Evolutionary conservation across 2,797 vertebrate species (phyloP).

Genomic region (Sardinella longiceps): DNA sequence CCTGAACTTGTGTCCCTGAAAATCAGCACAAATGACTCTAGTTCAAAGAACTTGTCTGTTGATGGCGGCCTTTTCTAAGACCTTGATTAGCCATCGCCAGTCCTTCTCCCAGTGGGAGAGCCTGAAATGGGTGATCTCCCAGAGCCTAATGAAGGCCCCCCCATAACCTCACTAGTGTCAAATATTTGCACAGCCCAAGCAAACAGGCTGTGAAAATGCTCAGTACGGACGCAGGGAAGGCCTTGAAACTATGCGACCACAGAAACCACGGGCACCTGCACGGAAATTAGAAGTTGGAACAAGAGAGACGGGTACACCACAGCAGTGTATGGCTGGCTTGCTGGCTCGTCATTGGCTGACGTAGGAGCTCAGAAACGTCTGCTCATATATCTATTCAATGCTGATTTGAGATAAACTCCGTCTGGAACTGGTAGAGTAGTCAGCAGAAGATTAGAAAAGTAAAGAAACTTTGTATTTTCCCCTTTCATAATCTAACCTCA

Average conservation of each 20-base stretch:
- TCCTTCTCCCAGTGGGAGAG: not conserved
- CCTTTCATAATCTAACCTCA: not conserved
- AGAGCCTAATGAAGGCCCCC: not conserved
- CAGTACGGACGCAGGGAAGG: not conserved
- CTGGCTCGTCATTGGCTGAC: not conserved
- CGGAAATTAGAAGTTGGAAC: not conserved
- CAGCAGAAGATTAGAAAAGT: not conserved
- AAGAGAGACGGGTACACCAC: not conserved
- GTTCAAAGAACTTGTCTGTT: not conserved
- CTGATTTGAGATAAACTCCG: not conserved
- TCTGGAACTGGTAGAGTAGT: not conserved
- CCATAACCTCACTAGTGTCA: not conserved
- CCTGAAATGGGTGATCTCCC: not conserved
- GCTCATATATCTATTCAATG: not conserved
- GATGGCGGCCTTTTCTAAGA: not conserved
- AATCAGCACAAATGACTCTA: not conserved
- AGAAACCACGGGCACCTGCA: conserved; percentile 33
- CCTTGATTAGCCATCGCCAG: not conserved
- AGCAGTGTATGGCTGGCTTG: not conserved
- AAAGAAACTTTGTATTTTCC: not conserved
- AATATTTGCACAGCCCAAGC: conserved; percentile 8
- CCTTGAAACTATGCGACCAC: conserved; percentile 7
- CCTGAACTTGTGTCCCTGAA: not conserved
- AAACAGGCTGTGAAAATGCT: not conserved
- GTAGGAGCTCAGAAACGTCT: not conserved